Evolutionary conservation across 2,888 invertebrate genomes (phyloP), one percentile per base, ranked within the genome.

Genomic region (Pyrocoelia pectoralis): DNA sequence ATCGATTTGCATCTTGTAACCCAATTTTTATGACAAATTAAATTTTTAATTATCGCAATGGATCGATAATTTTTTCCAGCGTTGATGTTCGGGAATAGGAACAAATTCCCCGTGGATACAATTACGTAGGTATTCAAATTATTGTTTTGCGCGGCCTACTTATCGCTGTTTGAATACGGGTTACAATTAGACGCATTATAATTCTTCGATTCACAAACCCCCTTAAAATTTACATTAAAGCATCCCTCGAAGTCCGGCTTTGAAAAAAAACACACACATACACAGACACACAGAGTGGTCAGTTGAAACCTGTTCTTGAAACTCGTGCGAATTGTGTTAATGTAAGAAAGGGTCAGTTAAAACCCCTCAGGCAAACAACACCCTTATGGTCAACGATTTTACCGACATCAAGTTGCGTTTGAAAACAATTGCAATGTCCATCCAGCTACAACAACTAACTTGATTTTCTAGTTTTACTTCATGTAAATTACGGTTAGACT

Each of bases 381-480:
- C 67, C 67, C 67, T 54, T 63, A 50, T 43, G 56, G 43, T 18
- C 61, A 57, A 17, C 60, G 18, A 38, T 13, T 41, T 49, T 63
- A 57, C 49, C 50, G 53, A 40, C 52, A 43, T 56, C 48, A 40
- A 46, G 49, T 62, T 66, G 70, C 74, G 72, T 64, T 62, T 60
- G 68, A 69, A 65, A 72, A 77, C 75, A 74, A 75, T 76, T 71
- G 73, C 73, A 71, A 71, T 79, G 78, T 77, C 77, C 78, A 43
- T 15, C 41, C 13, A 15, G 41, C 13, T n/a, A 15, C 12, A n/a
- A 43, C 41, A 76, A 74, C 69, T 70, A 76, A 80, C 79, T 74
- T 77, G 80, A 78, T 78, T 79, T 79, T 79, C 80, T 71, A 75
- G 80, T 80, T 80, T 75, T 73, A 70, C 71, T 55, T 59, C 68